Conservation (phyloP, 1,140 invertebrate genomes). For the Drosophila saltans region DNA sequence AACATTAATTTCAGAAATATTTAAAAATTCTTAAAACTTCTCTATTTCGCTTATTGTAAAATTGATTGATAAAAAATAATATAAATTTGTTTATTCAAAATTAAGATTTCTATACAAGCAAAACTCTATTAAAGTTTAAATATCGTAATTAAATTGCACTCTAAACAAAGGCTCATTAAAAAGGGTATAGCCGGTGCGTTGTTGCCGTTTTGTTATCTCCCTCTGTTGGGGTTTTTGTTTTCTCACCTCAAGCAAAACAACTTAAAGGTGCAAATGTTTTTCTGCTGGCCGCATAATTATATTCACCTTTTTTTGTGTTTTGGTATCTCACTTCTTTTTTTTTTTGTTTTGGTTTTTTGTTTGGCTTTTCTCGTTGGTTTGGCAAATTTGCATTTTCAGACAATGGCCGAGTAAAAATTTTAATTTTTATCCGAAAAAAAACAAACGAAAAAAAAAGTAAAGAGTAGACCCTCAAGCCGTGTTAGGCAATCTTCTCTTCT, state of each 20-base stretch:
- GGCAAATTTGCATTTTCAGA: conserved; percentile 77
- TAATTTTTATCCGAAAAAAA: conserved; percentile 35
- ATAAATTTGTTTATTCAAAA: too few relatives aligned
- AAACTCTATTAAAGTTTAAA: too few relatives aligned
- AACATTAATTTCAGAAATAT: not conserved
- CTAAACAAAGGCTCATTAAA: not conserved
- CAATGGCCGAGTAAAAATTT: conserved; percentile 56
- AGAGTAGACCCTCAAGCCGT: conserved; percentile 35
- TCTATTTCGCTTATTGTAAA: too few relatives aligned
- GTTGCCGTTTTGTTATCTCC: not conserved
- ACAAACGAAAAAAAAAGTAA: conserved; percentile 15
- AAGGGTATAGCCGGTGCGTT: not conserved
- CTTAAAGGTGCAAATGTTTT: conserved; percentile 72
- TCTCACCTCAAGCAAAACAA: conserved; percentile 41
- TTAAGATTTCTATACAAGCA: too few relatives aligned
- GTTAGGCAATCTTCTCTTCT: conserved; percentile 45
- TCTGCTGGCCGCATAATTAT: conserved; percentile 63
- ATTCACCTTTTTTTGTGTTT: conserved; percentile 60
- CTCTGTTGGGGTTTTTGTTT: not conserved
- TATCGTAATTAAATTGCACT: too few relatives aligned
- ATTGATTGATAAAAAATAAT: too few relatives aligned
- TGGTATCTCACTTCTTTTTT: conserved; percentile 31
- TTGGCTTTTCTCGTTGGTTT: conserved; percentile 27
- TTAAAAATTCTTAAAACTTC: too few relatives aligned
- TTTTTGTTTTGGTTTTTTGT: conserved; percentile 29